Evolutionary conservation across 2,797 vertebrate species (phyloP), one percentile per base, ranked within the genome.

Genomic region (Malurus splendens): DNA sequence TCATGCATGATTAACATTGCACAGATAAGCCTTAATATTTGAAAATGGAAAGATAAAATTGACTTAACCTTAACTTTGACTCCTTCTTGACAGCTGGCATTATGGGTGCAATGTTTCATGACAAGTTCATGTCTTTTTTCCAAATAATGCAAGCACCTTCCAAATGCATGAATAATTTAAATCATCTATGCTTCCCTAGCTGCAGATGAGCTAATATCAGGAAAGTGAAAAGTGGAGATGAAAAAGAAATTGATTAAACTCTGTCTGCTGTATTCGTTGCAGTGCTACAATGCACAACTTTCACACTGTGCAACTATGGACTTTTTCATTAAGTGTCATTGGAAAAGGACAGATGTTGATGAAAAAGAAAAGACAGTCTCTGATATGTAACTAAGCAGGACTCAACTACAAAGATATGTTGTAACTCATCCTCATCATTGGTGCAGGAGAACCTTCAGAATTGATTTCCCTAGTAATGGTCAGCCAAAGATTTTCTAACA

Each of bases 131-230:
- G 2, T 62, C 25, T 79, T 91, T 91, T 78, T 75, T 55, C 54
- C 82, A 91, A 91, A 89, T 91, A 90, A 90, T 66, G 72, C 68
- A 79, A 74, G 57, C 48, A 93, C 82, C 65, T 89, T 65, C 60
- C 77, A 92, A 91, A 92, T 38, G 32, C 77, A 90, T 84, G 71
- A 94, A 93, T 68, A 86, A 87, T 93, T 90, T 68, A 91, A 93
- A 77, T 71, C 5, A 78, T 83, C 65, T 85, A 22, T 36, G 78
- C 71, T 90, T 86, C 61, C 55, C 61, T 75, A 86, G 62, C 59
- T 72, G 56, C 38, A 87, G 50, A 90, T 75, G 51, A 90, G 76
- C 70, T 91, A 73, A 85, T 68, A 92, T 66, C 42, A 83, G 70
- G 41, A 68, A 82, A 89, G 51, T 32, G 62, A 92, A 89, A 90